Conservation (phyloP, 2,888 invertebrate genomes). For the Noctuana brunneofusca region DNA sequence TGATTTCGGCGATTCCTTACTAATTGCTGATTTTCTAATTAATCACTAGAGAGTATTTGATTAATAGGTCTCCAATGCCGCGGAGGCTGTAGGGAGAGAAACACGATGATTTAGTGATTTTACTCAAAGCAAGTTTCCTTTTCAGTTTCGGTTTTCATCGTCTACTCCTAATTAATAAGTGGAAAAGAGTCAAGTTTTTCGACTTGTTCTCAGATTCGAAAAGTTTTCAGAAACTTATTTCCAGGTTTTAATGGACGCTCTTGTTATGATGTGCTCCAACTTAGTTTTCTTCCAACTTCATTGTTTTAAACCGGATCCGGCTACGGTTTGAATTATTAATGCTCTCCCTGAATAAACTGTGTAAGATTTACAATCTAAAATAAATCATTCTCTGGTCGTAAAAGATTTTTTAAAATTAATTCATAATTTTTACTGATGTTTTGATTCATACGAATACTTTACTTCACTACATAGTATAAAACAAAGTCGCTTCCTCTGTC, state of each 20-base stretch:
- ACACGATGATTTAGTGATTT: slow-evolving; percentile 67
- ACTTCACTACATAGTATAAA: too few relatives aligned
- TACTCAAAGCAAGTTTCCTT: slow-evolving; percentile 44
- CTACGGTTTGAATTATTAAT: slow-evolving; percentile 28
- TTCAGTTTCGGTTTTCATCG: slow-evolving; percentile 55
- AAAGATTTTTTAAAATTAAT: background rate
- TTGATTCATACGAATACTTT: too few relatives aligned
- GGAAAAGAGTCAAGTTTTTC: slow-evolving; percentile 39
- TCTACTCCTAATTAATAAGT: slow-evolving; percentile 63
- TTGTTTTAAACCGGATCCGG: slow-evolving; percentile 31
- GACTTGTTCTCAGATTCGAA: slow-evolving; percentile 28
- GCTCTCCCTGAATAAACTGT: slow-evolving; percentile 18
- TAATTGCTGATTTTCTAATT: slow-evolving; percentile 80
- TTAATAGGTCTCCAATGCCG: slow-evolving; percentile 71
- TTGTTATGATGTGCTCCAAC: slow-evolving; percentile 34
- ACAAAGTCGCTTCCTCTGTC: too few relatives aligned
- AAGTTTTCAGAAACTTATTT: slow-evolving; percentile 33
- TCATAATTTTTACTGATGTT: background rate
- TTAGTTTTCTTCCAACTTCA: slow-evolving; percentile 25
- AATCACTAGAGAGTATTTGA: slow-evolving; percentile 77
- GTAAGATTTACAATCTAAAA: slow-evolving; percentile 12
- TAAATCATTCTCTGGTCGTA: background rate
- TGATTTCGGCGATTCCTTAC: slow-evolving; percentile 63
- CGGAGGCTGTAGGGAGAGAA: slow-evolving; percentile 40
- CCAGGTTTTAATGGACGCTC: slow-evolving; percentile 35